Base-by-base conservation (phyloP, 1,140 invertebrate species). In the Diabrotica virgifera region DNA sequence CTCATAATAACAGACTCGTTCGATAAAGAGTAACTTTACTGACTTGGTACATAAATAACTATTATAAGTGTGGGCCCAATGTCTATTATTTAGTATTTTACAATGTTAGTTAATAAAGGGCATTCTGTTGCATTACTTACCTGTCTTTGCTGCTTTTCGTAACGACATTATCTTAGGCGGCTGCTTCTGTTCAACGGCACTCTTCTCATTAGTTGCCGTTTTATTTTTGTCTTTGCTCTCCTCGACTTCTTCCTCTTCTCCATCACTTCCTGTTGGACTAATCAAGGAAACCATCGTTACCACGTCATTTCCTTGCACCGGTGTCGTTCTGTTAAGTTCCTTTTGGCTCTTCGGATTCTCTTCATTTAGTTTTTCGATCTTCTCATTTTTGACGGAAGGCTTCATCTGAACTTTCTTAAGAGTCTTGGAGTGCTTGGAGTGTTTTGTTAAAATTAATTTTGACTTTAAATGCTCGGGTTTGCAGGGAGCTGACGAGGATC, bases 231-330 rank as follows among this genome's bases (percentile, higher is more conserved):
- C 35, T 5, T 60, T 37, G 10, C 37, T 59, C 35, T 60, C 56
- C 9, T 59, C 60, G 6, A 70, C 66, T 12, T 67, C 65, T 50
- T 56, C 78, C 70, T 74, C 58, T 55, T 85, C 84, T 50, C 77
- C 80, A 9, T 85, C 84, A 64, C 83, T 85, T 10, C 81, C 83
- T 0, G 81, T 79, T 0, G 83, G 82, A 65, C 83, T 84, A 5
- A 85, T 74, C 6, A 85, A 67, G 0, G 83, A 85, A 0, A 85
- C 83, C 84, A 85, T 85, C 0, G 84, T 85, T 3, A 84, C 76
- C 5, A 85, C 78, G 37, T 85, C 83, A 0, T 66, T 73, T n/a
- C 65, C 72, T 36, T 56, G 65, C 5, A 65, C 61, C 0, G 66
- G 35, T 3, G 65, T 59, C 14, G 66, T 66, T 54, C 65, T 62